Conservation (phyloP, 2,888 invertebrate species). For the Papilio elwesi region DNA sequence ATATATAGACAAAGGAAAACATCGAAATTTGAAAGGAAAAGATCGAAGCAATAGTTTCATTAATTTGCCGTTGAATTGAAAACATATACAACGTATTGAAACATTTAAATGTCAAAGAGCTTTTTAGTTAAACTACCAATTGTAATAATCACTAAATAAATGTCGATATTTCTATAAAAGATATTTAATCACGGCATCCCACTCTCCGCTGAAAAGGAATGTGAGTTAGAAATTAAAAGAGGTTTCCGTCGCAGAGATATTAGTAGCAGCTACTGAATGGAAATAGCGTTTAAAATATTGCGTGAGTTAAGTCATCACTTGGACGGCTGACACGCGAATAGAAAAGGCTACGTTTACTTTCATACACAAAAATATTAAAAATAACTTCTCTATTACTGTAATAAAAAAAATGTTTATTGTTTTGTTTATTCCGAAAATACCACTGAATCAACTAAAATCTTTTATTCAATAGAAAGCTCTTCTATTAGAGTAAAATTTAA, state of each 20-base stretch:
- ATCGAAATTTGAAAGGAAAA: too few species aligned
- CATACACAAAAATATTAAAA: neutral
- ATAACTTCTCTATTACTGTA: neutral
- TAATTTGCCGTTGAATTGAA: neutral
- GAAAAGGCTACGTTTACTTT: conserved; percentile 5
- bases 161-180: conserved; percentile 42
- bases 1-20: too few species aligned
- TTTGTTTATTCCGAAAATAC: neutral
- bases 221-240: conserved; percentile 46
- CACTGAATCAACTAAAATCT: too few species aligned
- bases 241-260: conserved; percentile 43
- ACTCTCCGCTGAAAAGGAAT: conserved; percentile 41
- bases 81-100: neutral
- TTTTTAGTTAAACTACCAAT: neutral
- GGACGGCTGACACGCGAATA: conserved; percentile 30
- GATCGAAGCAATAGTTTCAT: neutral
- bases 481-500: too few species aligned
- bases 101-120: neutral
- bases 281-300: conserved; percentile 46
- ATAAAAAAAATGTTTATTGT: neutral
- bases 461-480: too few species aligned
- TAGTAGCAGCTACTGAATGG: conserved; percentile 36
- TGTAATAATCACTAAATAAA: conserved; percentile 16
- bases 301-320: conserved; percentile 32
- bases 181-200: conserved; percentile 56